Evolutionary conservation across 2,888 invertebrate species (phyloP), one percentile per base, ranked within the genome.

Genomic region (Herminia tarsipennalis): DNA sequence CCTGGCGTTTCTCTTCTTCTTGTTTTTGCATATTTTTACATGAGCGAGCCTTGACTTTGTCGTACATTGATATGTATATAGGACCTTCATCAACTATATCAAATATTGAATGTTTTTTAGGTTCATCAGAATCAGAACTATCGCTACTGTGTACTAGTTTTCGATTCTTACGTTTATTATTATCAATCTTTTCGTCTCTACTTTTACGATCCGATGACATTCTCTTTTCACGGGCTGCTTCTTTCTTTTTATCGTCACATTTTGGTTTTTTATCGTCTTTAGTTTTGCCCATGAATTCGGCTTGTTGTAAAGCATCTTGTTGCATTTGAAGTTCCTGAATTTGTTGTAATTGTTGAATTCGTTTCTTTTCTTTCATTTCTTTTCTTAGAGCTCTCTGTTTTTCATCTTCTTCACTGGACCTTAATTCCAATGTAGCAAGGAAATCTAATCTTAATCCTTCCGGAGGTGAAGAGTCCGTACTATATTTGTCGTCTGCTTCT

Each of bases 1-100:
- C 95, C 79, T 95, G 95, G 0, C 95, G 93, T 77, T 97, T 97
- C 83, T 97, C 96, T 81, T 97, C 97, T 76, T 96, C 96, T 76
- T 97, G 95, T 76, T 97, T 97, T 78, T 97, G 96, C 95, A 97
- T 96, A 80, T 97, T 98, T 83, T 98, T 97, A 70, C 97, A 97
- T 14, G 98, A 97, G 25, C 98, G 94, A 2, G 98, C 98, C 83
- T 98, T 98, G 0, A 98, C 98, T 87, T 98, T 98, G 79, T 98
- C 98, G 81, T 99, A 99, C 98, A 99, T 99, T 5, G 98, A 98
- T 49, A 98, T 97, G 77, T 98, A 98, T 5, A 96, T 95, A 0
- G 98, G 97, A 48, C 95, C 97, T 73, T 97, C 97, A 75, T 96
- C 96, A 29, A 96, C 94, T 45, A 97, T 97, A 77, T 97, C 97